Evolutionary conservation across 2,113 vertebrate species (phyloP), one percentile per base, ranked within the genome.

Genomic region (Patagioenas fasciata): DNA sequence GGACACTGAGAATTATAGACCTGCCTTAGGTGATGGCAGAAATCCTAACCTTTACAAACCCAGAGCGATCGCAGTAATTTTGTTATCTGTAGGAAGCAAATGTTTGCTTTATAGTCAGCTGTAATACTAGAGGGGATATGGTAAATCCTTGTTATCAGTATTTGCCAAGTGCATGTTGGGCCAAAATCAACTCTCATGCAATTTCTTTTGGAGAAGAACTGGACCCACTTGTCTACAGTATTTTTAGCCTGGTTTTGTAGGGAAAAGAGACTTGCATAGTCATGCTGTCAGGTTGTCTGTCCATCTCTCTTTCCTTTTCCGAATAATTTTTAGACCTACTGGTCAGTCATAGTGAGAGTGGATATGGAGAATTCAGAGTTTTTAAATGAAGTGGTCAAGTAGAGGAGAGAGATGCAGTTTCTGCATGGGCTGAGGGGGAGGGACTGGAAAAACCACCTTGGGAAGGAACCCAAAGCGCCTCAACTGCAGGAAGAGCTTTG

Each of bases 1-100:
- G 78, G 74, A 78, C 54, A 10, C 8, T 42, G 42, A 17, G 50
- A 92, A 73, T 88, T 77, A 24, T 2, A 73, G 65, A 9, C 58
- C 36, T 92, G 60, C 74, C 47, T 93, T 40, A 34, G 65, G 65
- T 74, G 92, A 69, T 8, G 61, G 72, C 69, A 92, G 78, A 60
- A 92, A 20, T 40, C 48, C 31, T 65, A 94, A 89, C 83, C 86
- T 93, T 86, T 88, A 65, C 61, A 91, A 87, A 85, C 80, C 65
- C 26, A 0, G 9, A 74, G 74, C 7, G 61, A 89, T 96, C 73
- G 10, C 4, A 94, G 77, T 82, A 50, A 51, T 95, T 96, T 91
- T 89, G 80, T 94, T 97, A 97, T 97, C 96, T 93, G 86, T 94
- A 93, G 96, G 96, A 97, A 96, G 95, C 88, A 96, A 96, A 95